phyloP scores from a whole-genome alignment of 2,797 vertebrate genomes.

The Chaenodraco wilsoni region DNA sequence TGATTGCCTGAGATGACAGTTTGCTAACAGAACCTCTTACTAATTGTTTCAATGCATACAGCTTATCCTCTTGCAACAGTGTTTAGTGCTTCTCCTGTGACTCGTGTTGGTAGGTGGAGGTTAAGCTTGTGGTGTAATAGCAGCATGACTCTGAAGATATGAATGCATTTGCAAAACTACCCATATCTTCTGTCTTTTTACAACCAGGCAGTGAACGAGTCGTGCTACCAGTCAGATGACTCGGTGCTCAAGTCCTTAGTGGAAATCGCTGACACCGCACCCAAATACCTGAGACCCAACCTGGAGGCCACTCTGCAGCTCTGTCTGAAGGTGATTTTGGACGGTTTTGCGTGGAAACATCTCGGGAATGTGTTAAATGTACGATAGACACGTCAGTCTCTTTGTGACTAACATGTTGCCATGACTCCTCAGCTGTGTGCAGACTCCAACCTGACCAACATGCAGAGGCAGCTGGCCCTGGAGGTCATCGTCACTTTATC shows the following conservation, averaged over 20 bases:
- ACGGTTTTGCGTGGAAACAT: neutral
- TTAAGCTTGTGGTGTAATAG: neutral
- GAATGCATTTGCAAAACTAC: neutral
- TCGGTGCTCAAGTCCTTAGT: conserved; percentile 97
- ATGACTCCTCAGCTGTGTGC: conserved; percentile 87
- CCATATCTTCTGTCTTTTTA: neutral
- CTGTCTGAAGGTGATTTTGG: conserved; percentile 90
- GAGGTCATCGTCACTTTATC: conserved; percentile 98
- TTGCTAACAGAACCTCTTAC: too few relatives aligned
- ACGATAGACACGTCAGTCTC: neutral
- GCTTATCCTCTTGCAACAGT: neutral
- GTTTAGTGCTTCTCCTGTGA: neutral
- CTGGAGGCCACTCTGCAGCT: conserved; percentile 96
- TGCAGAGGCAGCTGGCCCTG: conserved; percentile 95
- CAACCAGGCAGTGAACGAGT: conserved; percentile 93
- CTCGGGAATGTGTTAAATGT: neutral
- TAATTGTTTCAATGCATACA: too few relatives aligned
- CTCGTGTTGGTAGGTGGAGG: neutral
- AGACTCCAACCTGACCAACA: conserved; percentile 92
- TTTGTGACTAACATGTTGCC: neutral
- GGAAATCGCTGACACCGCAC: conserved; percentile 97
- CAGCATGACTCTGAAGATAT: neutral
- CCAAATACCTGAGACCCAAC: conserved; percentile 95
- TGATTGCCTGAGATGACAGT: too few relatives aligned
- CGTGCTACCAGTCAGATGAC: conserved; percentile 95